Base-by-base conservation (phyloP, 1,140 invertebrate species). In the Neuroterus valhalla region DNA sequence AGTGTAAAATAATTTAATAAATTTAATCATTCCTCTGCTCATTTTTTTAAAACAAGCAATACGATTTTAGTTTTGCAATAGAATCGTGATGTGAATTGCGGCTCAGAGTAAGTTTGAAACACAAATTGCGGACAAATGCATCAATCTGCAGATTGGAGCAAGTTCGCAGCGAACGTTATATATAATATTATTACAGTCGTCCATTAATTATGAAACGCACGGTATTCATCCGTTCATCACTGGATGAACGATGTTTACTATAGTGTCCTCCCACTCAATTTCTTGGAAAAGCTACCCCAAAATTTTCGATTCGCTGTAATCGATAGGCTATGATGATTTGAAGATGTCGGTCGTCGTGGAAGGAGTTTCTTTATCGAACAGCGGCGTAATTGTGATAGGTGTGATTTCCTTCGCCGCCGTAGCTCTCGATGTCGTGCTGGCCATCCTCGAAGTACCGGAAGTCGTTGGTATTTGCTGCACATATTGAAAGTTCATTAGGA, bases 301-400 rank as follows among this genome's bases (percentile, higher is more conserved):
- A 45, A 43, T 44, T 72, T 72, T 75, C 69, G 72, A n/a, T 67
- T 69, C 46, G 68, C 76, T 75, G 50, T 72, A 75, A 81, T 75
- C n/a, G 45, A 70, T 78, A 69, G 72, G 78, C 76, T 81, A 80
- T 76, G 75, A 45, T 43, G 43, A 75, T 82, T 87, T 81, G 78
- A 87, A 88, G 84, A 86, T 81, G 68, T 87, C 84, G 42, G 78
- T 80, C 68, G 87, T 86, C 50, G 85, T 85, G 43, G 84, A 83
- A 10, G 87, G 82, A 43, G 85, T 84, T 62, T 79, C 82, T 68
- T 78, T 82, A 68, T 87, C 86, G 78, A 88, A 87, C 68, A 87
- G 81, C 70, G 86, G 86, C 72, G 77, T 85, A 12, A 81, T 78
- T 55, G 79, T 77, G 45, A 81, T 77, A 68, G 82, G 72, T 68